These are phyloP conservation scores for Dorcus hopei DNA, from an alignment of 2,888 invertebrate genomes.

Conservation along the genomic window DNA sequence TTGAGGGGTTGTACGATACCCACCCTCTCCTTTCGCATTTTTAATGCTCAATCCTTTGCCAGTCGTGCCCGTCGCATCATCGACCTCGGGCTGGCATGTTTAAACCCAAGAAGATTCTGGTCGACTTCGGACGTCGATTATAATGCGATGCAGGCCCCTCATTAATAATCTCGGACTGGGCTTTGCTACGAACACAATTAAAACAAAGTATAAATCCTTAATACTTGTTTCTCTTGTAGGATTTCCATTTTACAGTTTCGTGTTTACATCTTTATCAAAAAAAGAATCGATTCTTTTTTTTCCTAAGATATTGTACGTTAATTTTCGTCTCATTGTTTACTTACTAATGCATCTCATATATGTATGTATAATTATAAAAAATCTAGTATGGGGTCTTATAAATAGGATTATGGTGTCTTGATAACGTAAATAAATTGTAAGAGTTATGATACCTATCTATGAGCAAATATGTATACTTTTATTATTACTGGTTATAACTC, in stretches of 20 bases:
- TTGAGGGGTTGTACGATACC: slow-evolving; percentile 24
- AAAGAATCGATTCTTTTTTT: background rate
- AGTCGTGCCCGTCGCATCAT: background rate
- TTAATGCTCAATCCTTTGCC: slow-evolving; percentile 26
- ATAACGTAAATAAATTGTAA: too few relatives aligned
- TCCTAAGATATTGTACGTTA: too few relatives aligned
- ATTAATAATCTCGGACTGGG: slow-evolving; percentile 27
- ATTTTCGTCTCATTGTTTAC: too few relatives aligned
- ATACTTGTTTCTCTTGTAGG: slow-evolving; percentile 16
- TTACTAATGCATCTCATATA: too few relatives aligned
- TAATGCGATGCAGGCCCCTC: slow-evolving; percentile 24
- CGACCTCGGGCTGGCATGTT: too few relatives aligned
- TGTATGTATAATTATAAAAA: too few relatives aligned
- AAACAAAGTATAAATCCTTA: slow-evolving; percentile 22
- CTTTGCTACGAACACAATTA: slow-evolving; percentile 21
- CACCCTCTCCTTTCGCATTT: slow-evolving; percentile 25
- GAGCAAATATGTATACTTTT: too few relatives aligned
- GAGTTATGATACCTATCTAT: too few relatives aligned
- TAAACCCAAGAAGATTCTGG: slow-evolving; percentile 5
- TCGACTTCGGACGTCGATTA: slow-evolving; percentile 21
- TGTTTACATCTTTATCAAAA: background rate
- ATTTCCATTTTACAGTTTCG: slow-evolving; percentile 7
- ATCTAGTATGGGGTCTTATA: too few relatives aligned
- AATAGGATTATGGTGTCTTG: too few relatives aligned
- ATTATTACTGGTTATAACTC: too few relatives aligned